phyloP scores from a whole-genome alignment of 2,888 invertebrate species.

The Xestoiulus laeticollis region DNA sequence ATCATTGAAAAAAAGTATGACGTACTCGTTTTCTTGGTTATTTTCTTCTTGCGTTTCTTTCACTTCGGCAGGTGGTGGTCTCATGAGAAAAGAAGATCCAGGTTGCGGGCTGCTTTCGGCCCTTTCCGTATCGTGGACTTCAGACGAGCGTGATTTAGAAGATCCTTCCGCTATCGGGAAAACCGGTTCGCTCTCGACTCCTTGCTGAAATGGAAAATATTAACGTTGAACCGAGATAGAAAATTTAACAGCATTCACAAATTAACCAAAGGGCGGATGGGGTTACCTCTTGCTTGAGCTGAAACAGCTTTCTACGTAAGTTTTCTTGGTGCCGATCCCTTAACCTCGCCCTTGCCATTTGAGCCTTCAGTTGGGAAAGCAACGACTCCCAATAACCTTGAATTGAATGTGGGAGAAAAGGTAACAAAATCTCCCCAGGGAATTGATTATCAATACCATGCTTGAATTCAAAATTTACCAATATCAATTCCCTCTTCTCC shows the following conservation, averaged over 20 bases:
- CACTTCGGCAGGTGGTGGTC: neutral
- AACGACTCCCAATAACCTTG: conserved; percentile 94
- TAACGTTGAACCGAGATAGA: neutral
- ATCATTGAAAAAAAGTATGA: neutral
- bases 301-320: conserved; percentile 84
- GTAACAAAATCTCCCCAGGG: conserved; percentile 34
- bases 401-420: neutral
- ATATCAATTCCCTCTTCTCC: conserved; percentile 92
- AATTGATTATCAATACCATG: neutral
- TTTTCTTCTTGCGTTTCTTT: conserved; percentile 15
- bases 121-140: neutral
- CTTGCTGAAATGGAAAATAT: conserved; percentile 53
- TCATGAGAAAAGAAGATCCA: neutral
- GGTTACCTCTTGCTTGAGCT: conserved; percentile 72
- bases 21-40: conserved; percentile 57
- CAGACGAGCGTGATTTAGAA: neutral
- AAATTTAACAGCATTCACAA: neutral
- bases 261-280: neutral
- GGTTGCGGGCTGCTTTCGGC: neutral
- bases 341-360: conserved; percentile 91
- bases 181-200: conserved; percentile 60
- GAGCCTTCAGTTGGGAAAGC: conserved; percentile 93
- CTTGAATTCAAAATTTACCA: conserved; percentile 63
- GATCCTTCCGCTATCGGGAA: conserved; percentile 61
- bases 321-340: conserved; percentile 92